Base-by-base conservation (phyloP, 1,140 invertebrate genomes). In the Neodiprion lecontei region DNA sequence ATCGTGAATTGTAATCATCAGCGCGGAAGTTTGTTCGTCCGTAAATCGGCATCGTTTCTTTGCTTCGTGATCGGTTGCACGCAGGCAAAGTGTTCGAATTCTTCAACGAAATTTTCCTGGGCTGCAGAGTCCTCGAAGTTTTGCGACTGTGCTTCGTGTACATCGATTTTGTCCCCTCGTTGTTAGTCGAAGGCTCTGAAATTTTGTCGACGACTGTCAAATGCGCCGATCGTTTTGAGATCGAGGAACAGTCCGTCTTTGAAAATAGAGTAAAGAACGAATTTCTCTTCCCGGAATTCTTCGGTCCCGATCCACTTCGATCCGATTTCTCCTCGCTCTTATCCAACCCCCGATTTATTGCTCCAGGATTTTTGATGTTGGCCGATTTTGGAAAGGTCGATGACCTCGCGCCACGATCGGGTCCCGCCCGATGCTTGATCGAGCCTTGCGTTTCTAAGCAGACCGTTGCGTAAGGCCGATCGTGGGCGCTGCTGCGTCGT, bases 51-150 rank as follows among this genome's bases (percentile, higher is more conserved):
- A 40, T 40, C 28, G 28, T 40, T 40, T 40, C 28, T 40, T 5
- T 40, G 28, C 28, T 40, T 40, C 28, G 28, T 40, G 28, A 40
- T 5, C 68, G 21, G 9, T 47, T 69, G 21, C 68, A 69, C 5
- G 7, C 11, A 11, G 21, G 68, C 21, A 69, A 11, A 8, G 21
- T 23, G 68, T 69, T 28, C 7, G 21, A 69, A 23, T 69, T 69
- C 47, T 17, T 61, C n/a, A 61, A 14, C 53, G 53, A 9, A 12
- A 61, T 61, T 17, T 61, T 61, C 76, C 49, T 74, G 72, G 11
- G 78, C 75, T 72, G 81, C 82, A 61, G 53, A 61, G 53, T 61
- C 73, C 67, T 78, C 48, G 74, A 70, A 66, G 67, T 48, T 73
- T 73, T 80, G 75, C 74, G 68, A 40, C 67, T 14, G 69, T 68